Evolutionary conservation across 1,140 invertebrate genomes (phyloP), one percentile per base, ranked within the genome.

Genomic region (Drosophila novamexicana): DNA sequence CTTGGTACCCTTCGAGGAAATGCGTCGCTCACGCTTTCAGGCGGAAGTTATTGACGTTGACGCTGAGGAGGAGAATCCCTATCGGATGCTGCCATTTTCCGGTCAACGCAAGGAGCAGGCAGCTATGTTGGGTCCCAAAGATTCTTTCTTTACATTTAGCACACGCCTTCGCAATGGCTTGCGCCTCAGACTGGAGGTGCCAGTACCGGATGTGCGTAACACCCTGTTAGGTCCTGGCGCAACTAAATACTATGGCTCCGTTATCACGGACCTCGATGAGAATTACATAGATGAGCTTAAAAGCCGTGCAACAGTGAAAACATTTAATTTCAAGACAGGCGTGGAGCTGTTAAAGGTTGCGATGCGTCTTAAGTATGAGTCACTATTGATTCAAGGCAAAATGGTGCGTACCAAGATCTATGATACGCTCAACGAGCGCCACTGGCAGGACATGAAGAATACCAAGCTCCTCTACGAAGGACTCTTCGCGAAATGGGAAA

Each of bases 221-320:
- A 91, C 76, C 0, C 52, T 90, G 0, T 32, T 92, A 5, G 91
- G 91, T 0, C 67, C 73, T 2, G 80, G 75, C 0, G 6, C 12
- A 0, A 68, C 39, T 0, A 84, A 89, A 44, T 79, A 79, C 39
- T 75, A 56, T 9, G 77, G 78, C 10, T 75, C 80, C 0, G 82
- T 92, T 0, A 84, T 91, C 18, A 92, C 91, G 1, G 91, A 92
- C 45, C 79, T 92, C n/a, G 91, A 92, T 47, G 91, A 92, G 54
- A 85, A 91, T 49, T 92, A 91, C 32, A 78, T 91, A 2, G 72
- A 91, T 16, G 91, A 91, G 32, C 37, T 92, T 0, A 88, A 89
- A 32, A 91, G 76, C n/a, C 81, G 88, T 0, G 88, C 91, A 2
- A 74, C 77, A 0, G 54, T 91, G 1, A 90, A 90, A 7, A 36